These are phyloP conservation scores for Silurus aristotelis DNA, from an alignment of 2,797 vertebrate genomes.

Conservation along the genomic window DNA sequence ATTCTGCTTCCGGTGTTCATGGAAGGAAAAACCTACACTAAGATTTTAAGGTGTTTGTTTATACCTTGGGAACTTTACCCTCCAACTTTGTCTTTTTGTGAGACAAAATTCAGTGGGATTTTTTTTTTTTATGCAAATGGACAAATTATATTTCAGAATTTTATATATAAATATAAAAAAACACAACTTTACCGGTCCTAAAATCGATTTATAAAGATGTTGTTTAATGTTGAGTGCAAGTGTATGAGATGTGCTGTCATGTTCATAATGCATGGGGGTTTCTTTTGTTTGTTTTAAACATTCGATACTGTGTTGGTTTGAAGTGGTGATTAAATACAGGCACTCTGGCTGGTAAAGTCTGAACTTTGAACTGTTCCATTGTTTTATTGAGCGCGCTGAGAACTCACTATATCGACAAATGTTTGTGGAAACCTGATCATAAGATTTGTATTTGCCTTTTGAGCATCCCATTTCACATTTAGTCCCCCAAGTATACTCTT, in stretches of 20 bases:
- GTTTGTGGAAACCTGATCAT: no score
- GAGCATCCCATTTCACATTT: no score
- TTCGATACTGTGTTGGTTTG: conserved; percentile 45
- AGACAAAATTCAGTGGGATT: not conserved
- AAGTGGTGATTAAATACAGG: conserved; percentile 29
- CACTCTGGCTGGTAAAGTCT: not conserved
- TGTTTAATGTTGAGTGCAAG: not conserved
- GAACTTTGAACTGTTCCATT: not conserved
- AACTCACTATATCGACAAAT: no score
- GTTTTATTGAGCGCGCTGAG: not conserved
- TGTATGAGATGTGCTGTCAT: conserved; percentile 49
- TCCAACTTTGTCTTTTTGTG: not conserved
- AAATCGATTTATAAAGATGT: conserved; percentile 37
- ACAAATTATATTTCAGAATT: conserved; percentile 23
- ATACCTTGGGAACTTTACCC: conserved; percentile 14
- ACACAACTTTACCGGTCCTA: not conserved
- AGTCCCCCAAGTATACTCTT: no score
- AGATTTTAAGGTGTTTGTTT: conserved; percentile 13
- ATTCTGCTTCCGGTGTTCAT: not conserved
- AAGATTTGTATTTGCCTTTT: no score
- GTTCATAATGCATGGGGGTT: conserved; percentile 60
- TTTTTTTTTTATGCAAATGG: conserved; percentile 15
- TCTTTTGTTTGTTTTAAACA: not conserved
- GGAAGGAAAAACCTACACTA: not conserved
- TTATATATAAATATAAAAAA: not conserved